phyloP scores from a whole-genome alignment of 2,113 vertebrate species.

The Oreochromis spilurus region DNA sequence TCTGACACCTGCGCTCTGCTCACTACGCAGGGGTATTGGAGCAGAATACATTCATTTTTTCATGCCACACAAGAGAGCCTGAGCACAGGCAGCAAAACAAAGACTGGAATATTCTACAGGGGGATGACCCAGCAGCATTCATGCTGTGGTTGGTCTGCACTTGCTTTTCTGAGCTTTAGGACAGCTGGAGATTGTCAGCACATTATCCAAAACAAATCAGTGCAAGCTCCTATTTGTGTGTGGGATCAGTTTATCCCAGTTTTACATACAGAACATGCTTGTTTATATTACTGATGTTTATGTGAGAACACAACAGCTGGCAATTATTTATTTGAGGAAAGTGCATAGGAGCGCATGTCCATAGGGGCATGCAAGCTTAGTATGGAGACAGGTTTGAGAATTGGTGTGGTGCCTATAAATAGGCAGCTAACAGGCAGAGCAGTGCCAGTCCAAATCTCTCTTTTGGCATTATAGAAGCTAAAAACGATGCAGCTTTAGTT shows the following conservation, averaged over 20 bases:
- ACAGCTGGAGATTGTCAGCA: conserved; percentile 6
- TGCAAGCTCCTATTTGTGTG: background rate
- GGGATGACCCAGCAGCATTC: background rate
- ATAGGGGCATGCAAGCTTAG: background rate
- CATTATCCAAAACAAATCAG: background rate
- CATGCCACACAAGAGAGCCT: background rate
- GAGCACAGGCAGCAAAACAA: conserved; percentile 8
- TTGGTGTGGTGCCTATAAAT: rapidly evolving
- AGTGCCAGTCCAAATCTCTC: background rate
- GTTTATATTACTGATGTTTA: background rate
- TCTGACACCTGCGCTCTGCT: conserved; percentile 29
- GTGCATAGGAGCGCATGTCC: background rate
- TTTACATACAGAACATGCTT: background rate
- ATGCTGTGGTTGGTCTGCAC: background rate
- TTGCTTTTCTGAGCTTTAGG: background rate
- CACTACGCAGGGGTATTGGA: background rate
- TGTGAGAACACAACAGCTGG: background rate
- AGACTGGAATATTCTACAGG: background rate
- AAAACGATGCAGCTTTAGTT: background rate
- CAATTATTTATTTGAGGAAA: background rate
- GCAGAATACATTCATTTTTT: conserved; percentile 38
- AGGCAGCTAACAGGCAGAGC: background rate
- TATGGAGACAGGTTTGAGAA: background rate
- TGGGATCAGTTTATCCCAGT: background rate
- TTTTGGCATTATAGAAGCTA: background rate